Evolutionary conservation across 2,888 invertebrate species (phyloP).

Genomic region (Dendrolimus pini): DNA sequence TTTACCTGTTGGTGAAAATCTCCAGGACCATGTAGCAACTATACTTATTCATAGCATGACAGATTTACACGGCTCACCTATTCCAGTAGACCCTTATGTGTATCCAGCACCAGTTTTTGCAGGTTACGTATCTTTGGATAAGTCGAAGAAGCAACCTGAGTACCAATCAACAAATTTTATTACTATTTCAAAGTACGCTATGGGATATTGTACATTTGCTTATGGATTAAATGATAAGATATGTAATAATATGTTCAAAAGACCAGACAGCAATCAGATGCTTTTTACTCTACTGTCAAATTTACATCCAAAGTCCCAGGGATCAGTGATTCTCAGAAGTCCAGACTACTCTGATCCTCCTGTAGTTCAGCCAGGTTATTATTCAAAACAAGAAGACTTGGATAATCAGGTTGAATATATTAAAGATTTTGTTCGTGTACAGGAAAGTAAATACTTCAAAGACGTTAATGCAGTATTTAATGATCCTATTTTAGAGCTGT

Average conservation of each 20-base stretch:
- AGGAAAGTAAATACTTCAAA: slow-evolving; percentile 1
- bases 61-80: background rate
- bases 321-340: background rate
- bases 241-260: background rate
- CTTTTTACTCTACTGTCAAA: background rate
- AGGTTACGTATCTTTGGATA: slow-evolving; percentile 1
- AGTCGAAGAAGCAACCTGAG: background rate
- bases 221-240: background rate
- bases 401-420: slow-evolving; percentile 1
- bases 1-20: slow-evolving; percentile 44
- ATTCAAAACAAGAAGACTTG: background rate
- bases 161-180: slow-evolving; percentile 1
- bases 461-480: slow-evolving; percentile 1
- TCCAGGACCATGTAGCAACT: slow-evolving; percentile 42
- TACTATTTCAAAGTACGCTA: background rate
- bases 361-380: background rate
- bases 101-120: background rate
- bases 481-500: slow-evolving; percentile 8
- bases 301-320: slow-evolving; percentile 1
- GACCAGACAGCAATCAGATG: background rate
- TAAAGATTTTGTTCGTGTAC: slow-evolving; percentile 1
- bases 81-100: background rate
- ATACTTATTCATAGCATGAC: slow-evolving; percentile 4
- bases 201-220: background rate
- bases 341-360: background rate